Conservation (phyloP, 2,888 invertebrate genomes). For the Poecilus cupreus region DNA sequence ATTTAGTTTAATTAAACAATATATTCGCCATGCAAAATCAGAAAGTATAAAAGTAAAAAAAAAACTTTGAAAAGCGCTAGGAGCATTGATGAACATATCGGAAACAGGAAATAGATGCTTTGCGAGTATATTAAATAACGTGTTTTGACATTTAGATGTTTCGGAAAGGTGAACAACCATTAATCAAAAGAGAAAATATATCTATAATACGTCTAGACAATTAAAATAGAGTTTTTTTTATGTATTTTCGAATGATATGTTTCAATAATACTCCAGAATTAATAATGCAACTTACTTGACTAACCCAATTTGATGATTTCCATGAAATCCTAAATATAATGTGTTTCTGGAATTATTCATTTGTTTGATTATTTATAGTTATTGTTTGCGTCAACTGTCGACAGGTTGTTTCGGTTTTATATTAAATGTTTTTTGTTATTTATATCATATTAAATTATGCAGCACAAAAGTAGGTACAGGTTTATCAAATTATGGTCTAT, state of each 20-base stretch:
- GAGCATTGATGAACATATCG: neutral
- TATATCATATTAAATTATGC: neutral
- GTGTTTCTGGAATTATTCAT: neutral
- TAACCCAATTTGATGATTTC: neutral
- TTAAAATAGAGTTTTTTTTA: too few relatives aligned
- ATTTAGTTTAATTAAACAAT: too few relatives aligned
- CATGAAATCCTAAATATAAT: neutral
- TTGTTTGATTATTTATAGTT: neutral
- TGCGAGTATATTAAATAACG: neutral
- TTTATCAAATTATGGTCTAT: too few relatives aligned
- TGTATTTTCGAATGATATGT: too few relatives aligned
- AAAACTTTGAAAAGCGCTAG: too few relatives aligned
- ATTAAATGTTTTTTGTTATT: neutral
- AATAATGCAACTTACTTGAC: neutral
- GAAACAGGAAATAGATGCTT: constrained; percentile 10
- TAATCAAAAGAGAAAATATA: constrained; percentile 28
- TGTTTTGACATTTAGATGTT: constrained; percentile 34
- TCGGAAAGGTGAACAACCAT: neutral
- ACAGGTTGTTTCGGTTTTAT: neutral
- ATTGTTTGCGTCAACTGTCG: neutral
- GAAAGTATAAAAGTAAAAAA: too few relatives aligned
- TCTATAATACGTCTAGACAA: too few relatives aligned
- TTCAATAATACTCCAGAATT: too few relatives aligned
- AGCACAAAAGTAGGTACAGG: neutral
- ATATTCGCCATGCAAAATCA: too few relatives aligned